Evolutionary conservation across 2,888 invertebrate species (phyloP).

Genomic region (Brachypalpus laphriformis): DNA sequence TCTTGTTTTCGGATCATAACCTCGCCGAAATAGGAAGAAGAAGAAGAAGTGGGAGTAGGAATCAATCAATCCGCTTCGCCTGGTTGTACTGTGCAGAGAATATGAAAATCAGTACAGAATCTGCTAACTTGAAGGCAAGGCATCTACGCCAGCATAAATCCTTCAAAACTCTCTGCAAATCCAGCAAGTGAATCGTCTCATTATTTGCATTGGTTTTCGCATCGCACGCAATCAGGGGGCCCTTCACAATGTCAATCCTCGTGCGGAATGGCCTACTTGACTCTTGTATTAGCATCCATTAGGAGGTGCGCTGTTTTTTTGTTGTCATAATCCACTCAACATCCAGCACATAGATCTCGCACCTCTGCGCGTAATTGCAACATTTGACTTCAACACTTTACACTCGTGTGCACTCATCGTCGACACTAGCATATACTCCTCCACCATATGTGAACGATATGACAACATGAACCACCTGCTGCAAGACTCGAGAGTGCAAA

Average conservation of each 20-base stretch:
- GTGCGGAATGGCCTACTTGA: conserved; percentile 49
- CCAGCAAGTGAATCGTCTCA: conserved; percentile 26
- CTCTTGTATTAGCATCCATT: conserved; percentile 65
- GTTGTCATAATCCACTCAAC: background rate
- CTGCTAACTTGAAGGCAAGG: too few species aligned
- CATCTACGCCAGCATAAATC: background rate
- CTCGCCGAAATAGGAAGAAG: too few species aligned
- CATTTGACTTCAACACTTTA: conserved; percentile 65
- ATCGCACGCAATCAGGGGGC: conserved; percentile 21
- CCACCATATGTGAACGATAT: background rate
- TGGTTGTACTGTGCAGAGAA: too few species aligned
- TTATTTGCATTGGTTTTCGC: conserved; percentile 22
- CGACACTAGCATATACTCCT: background rate
- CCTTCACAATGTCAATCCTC: conserved; percentile 34
- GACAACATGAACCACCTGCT: conserved; percentile 48
- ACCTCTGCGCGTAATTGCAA: conserved; percentile 66
- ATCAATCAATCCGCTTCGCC: too few species aligned
- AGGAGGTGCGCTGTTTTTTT: conserved; percentile 12
- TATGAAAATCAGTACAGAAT: too few species aligned
- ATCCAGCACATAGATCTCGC: conserved; percentile 21
- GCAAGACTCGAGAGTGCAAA: conserved; percentile 35
- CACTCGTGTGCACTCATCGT: background rate
- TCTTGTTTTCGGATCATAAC: too few species aligned
- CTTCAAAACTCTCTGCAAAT: background rate
- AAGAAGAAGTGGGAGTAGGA: too few species aligned